Base-by-base conservation (phyloP, 2,113 vertebrate species). In the Zosterops pallidus region DNA sequence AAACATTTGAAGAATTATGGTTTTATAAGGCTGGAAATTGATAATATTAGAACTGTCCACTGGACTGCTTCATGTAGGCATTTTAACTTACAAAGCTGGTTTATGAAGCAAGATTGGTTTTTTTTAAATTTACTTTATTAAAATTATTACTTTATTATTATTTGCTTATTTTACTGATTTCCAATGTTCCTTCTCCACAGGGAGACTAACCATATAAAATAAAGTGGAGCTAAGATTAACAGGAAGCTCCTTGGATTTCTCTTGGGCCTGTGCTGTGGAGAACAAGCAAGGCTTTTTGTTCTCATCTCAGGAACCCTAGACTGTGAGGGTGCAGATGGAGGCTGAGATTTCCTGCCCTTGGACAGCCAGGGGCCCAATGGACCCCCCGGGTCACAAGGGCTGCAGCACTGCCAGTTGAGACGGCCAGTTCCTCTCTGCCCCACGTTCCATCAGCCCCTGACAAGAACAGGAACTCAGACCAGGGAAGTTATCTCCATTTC, bases 1-100 rank as follows among this genome's bases (percentile, higher is more conserved):
- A 91, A 90, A 90, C 84, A 79, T 76, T 93, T 82, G 76, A 94
- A 95, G 91, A 81, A 59, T 76, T 42, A 11, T 63, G 78, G 63
- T 78, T 95, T 96, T 95, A 90, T 85, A 41, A 62, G 35, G 22
- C 59, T 77, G 41, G 59, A 84, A 81, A 64, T 68, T 7, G 37
- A 23, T 39, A 17, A 15, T 64, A 14, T 1, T 1, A 57, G 37
- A 74, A 26, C 55, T 49, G 29, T 23, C 19, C 11, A 8, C 29
- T 74, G 50, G 12, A 9, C 26, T 46, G 33, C 46, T 69, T 60
- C 19, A 23, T 23, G 33, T 39, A 53, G 39, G 12, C 46, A 33
- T 86, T 69, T 39, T 39, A 46, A 69, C 33, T 78, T 69, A 12
- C 8, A 33, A 90, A n/a, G 35, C 12, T 13, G 9, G 9, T 64